Conservation (phyloP, 2,888 invertebrate genomes). For the Physocephala rufipes region DNA sequence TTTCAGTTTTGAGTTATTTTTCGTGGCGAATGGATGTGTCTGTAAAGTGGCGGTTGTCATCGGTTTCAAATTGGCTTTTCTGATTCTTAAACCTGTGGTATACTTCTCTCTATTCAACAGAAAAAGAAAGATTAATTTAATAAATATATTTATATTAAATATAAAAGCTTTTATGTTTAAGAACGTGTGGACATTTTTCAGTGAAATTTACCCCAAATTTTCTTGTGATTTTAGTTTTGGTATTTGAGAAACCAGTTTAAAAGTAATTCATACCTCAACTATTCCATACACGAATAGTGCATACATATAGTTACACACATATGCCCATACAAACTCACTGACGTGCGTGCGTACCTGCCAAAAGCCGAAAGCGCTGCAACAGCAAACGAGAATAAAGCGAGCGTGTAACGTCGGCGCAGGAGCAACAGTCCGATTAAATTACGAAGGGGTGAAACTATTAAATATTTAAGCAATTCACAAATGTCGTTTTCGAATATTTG, state of each 20-base stretch:
- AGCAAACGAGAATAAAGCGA: neutral
- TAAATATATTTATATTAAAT: neutral
- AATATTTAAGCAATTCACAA: no score
- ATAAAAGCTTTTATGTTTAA: slow-evolving; percentile 2
- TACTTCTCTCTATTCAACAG: slow-evolving; percentile 4
- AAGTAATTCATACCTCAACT: neutral
- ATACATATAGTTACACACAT: no score
- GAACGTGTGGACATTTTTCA: slow-evolving; percentile 29
- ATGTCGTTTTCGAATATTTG: no score
- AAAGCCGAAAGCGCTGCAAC: neutral
- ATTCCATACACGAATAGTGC: no score
- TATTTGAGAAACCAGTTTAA: slow-evolving; percentile 37
- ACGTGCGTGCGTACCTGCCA: slow-evolving; percentile 1
- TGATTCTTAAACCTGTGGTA: slow-evolving; percentile 11
- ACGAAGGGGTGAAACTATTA: no score
- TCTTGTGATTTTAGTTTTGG: slow-evolving; percentile 23
- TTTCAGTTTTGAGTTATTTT: slow-evolving; percentile 51
- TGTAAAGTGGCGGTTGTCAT: neutral
- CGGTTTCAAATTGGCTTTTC: slow-evolving; percentile 23
- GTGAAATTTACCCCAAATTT: slow-evolving; percentile 14
- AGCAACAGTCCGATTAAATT: no score
- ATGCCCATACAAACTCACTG: no score
- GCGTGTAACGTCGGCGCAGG: neutral
- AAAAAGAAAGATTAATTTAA: neutral
- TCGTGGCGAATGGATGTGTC: slow-evolving; percentile 44